Conservation (phyloP, 2,797 vertebrate species). For the Acanthurus tractus region DNA sequence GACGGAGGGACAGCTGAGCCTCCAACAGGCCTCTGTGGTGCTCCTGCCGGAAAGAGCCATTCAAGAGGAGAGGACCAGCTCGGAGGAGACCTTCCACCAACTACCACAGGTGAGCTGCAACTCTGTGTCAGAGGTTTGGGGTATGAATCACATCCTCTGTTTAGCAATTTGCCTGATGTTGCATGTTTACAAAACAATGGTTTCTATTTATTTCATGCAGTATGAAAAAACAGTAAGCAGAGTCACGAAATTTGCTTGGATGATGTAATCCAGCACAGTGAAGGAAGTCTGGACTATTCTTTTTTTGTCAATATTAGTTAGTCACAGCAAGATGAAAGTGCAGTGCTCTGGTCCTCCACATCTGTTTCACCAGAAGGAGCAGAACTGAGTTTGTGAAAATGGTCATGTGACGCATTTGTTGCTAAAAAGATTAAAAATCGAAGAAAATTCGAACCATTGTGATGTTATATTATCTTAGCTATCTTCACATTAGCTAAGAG, state of each 20-base stretch:
- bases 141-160: background rate
- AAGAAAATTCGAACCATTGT: no score
- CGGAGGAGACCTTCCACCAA: slow-evolving; percentile 77
- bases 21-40: slow-evolving; percentile 82
- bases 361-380: no score
- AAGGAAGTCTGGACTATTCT: background rate
- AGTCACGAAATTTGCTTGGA: background rate
- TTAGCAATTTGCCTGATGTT: background rate
- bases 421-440: no score
- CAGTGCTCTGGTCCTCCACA: no score
- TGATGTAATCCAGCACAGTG: background rate
- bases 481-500: background rate
- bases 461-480: no score
- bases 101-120: slow-evolving; percentile 77
- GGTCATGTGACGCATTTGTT: no score
- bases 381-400: no score
- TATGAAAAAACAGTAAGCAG: background rate
- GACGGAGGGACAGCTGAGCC: slow-evolving; percentile 76
- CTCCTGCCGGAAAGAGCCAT: slow-evolving; percentile 78
- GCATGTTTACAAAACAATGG: background rate
- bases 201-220: background rate
- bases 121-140: background rate
- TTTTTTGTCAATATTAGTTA: background rate
- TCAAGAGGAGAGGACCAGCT: slow-evolving; percentile 71
- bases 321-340: background rate